Evolutionary conservation across 1,140 invertebrate genomes (phyloP), one percentile per base, ranked within the genome.

Genomic region (Sinonovacula constricta): DNA sequence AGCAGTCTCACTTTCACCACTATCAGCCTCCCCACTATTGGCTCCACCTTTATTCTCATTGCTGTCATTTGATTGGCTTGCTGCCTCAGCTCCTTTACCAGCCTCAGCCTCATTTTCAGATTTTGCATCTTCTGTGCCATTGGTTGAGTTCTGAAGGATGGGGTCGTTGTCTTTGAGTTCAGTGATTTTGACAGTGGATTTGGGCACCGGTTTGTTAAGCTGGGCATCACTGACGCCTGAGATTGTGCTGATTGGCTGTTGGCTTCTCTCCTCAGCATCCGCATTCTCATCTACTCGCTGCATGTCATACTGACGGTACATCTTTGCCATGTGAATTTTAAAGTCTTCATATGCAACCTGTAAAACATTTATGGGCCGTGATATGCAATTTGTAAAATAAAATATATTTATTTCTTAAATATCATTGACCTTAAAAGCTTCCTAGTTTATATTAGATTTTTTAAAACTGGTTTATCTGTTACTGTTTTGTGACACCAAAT

Each of bases 291-390:
- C 97, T 2, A 96, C 95, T 51, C 97, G 93, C 80, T 97, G 95
- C 71, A 96, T 94, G 86, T 98, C 97, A 90, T 98, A 99, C 87
- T 98, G 97, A 87, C 98, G 96, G 91, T 99, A 99, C 96, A 99
- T 98, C 69, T 85, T 88, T 1, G 88, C 87, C 90, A 91, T 90
- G 81, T 91, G 89, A 26, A 88, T 86, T 57, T 86, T 86, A 89
- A 99, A 99, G 91, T 99, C 97, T 93, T 99, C 97, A 89, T 98
- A 98, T 0, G 97, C 85, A 39, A 88, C 87, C 88, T 89, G 68
- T 33, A 67, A n/a, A 63, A 33, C n/a, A n/a, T n/a, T n/a, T n/a
- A n/a, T n/a, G n/a, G n/a, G n/a, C n/a, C n/a, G n/a, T n/a, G n/a
- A n/a, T n/a, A n/a, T n/a, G n/a, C n/a, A n/a, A n/a, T n/a, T n/a